Evolutionary conservation across 2,113 vertebrate species (phyloP).

Genomic region (Trogon surrucura): DNA sequence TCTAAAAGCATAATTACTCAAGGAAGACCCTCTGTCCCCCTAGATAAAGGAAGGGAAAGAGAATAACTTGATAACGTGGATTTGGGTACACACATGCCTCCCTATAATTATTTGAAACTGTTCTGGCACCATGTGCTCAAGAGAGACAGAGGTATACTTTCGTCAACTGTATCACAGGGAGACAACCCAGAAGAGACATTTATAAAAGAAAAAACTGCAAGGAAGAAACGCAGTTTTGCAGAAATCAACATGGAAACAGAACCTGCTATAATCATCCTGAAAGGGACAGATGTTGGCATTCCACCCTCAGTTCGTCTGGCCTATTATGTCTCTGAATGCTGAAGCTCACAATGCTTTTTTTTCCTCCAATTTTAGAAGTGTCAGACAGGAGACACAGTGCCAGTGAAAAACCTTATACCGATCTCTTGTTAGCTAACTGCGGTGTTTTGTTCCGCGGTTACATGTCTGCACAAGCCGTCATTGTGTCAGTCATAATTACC

Average conservation of each 20-base stretch:
- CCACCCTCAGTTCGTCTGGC: slow-evolving; percentile 58
- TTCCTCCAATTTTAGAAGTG: slow-evolving; percentile 72
- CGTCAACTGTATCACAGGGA: background rate
- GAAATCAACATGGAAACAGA: slow-evolving; percentile 71
- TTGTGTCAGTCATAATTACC: slow-evolving; percentile 83
- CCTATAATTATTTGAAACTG: background rate
- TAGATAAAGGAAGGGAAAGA: background rate
- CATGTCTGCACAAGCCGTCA: slow-evolving; percentile 76
- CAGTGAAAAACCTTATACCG: slow-evolving; percentile 51
- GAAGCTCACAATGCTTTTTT: slow-evolving; percentile 52
- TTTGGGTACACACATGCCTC: background rate
- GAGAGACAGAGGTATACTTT: background rate
- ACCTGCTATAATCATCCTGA: slow-evolving; percentile 50
- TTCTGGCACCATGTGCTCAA: background rate
- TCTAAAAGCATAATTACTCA: background rate
- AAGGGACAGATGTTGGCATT: slow-evolving; percentile 67
- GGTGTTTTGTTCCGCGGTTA: slow-evolving; percentile 69
- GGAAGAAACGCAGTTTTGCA: slow-evolving; percentile 34
- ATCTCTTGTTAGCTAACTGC: slow-evolving; percentile 77
- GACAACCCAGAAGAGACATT: slow-evolving; percentile 22
- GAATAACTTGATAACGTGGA: background rate
- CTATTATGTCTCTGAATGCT: slow-evolving; percentile 65
- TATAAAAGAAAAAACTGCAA: slow-evolving; percentile 56
- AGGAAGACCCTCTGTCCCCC: background rate
- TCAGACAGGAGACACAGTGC: slow-evolving; percentile 71